Conservation (phyloP, 2,797 vertebrate species). For the Hydrolagus colliei region DNA sequence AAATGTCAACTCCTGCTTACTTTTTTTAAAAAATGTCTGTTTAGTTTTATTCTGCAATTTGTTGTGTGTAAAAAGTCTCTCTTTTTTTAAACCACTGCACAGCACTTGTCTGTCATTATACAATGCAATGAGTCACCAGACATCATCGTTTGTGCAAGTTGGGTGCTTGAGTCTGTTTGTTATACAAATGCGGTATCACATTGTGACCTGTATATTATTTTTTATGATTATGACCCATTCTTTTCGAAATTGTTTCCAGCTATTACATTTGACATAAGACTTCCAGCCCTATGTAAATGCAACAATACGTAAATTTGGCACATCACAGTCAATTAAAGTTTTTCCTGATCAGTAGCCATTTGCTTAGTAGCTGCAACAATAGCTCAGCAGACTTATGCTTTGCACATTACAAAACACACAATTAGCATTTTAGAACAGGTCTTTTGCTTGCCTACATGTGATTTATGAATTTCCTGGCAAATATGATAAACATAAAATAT, state of each 20-base stretch:
- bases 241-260: not conserved
- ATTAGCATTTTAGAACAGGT: constrained; percentile 7
- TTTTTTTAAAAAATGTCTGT: no score
- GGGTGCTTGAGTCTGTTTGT: constrained; percentile 1
- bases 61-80: no score
- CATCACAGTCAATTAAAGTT: not conserved
- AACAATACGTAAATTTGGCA: constrained; percentile 1
- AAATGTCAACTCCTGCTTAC: no score
- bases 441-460: not conserved
- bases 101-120: not conserved
- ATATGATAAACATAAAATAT: constrained; percentile 23
- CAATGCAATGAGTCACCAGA: not conserved
- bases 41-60: no score
- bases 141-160: not conserved
- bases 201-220: not conserved
- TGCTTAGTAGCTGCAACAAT: not conserved
- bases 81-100: no score
- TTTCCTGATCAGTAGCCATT: not conserved
- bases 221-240: not conserved
- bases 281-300: not conserved
- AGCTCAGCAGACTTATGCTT: not conserved
- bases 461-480: constrained; percentile 10
- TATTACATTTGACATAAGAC: constrained; percentile 20
- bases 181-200: constrained; percentile 10
- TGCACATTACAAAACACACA: not conserved